Base-by-base conservation (phyloP, 1,140 invertebrate species). In the Lamellibrachia luymesi region DNA sequence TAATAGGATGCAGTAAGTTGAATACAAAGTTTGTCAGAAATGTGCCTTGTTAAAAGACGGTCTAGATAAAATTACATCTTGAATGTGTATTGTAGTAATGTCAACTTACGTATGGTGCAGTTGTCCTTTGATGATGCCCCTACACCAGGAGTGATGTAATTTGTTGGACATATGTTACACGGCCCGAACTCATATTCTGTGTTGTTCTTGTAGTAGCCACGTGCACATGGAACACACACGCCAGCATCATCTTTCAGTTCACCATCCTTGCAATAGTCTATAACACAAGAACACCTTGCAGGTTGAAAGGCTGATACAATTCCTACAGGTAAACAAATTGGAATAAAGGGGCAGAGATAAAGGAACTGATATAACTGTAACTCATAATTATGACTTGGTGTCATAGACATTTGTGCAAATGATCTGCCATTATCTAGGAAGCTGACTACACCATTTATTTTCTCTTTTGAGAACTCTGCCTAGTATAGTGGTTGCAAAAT, bases 151-250 rank as follows among this genome's bases (percentile, higher is more conserved):
- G 99, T 99, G 2, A 98, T 99, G 94, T 98, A 97, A 8, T 98
- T 98, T 2, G 97, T 94, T 1, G 98, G 98, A 96, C 99, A 99
- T 13, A 97, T 96, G 27, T 97, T 97, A 94, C 99, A 99, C 4
- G 98, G 97, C 38, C 91, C 92, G 52, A 93, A 49, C 2, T 90
- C 92, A 49, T 92, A 93, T 4, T 89, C 51, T 0, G 98, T 98
- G 91, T 99, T 97, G 96, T 98, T 98, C 91, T 99, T 97, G 96
- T 98, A 99, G 0, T 98, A 98, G 93, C 99, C 99, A 91, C 98
- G 97, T 1, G 98, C 98, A 95, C 99, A 99, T 0, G 98, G 97
- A 95, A 99, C 98, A 96, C 99, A 99, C 89, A 98, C 97, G 17
- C 98, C 98, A 80, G 64, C 17, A 22, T 80, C 64, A 22, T 80